phyloP scores from a whole-genome alignment of 92 coral and sea anemone species.

The Scolanthus callimorphus region DNA sequence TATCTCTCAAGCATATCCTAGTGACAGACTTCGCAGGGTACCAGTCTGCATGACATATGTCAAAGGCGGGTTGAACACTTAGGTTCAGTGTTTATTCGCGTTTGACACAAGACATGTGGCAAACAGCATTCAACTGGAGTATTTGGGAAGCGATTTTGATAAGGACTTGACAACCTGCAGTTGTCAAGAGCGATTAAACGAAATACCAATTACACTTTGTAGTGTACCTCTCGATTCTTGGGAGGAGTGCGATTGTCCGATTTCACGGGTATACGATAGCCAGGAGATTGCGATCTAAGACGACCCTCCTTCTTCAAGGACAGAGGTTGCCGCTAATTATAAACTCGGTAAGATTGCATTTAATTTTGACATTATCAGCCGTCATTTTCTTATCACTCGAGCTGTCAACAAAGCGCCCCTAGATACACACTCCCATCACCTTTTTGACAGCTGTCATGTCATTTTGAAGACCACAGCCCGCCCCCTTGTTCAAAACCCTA shows the following conservation, averaged over 20 bases:
- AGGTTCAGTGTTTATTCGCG: conserved; percentile 50
- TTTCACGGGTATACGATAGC: conserved; percentile 2
- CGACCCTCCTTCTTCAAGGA: no score
- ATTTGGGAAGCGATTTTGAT: conserved; percentile 22
- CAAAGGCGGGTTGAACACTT: conserved; percentile 22
- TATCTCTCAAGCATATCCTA: conserved; percentile 34
- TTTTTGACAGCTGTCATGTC: conserved; percentile 56
- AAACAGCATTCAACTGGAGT: conserved; percentile 4
- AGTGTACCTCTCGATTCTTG: no score
- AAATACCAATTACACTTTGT: conserved; percentile 28
- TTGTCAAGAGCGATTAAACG: conserved; percentile 36
- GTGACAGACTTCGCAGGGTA: conserved; percentile 8
- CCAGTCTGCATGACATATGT: conserved; percentile 28
- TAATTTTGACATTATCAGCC: conserved; percentile 8
- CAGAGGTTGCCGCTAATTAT: conserved; percentile 19
- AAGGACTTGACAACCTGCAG: conserved; percentile 19
- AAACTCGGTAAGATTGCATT: not conserved
- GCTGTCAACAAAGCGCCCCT: conserved; percentile 28
- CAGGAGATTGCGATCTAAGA: conserved; percentile 8
- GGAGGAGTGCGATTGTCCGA: not conserved
- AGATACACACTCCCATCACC: conserved; percentile 54
- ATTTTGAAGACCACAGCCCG: conserved; percentile 47
- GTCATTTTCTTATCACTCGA: conserved; percentile 15
- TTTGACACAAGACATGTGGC: conserved; percentile 53
- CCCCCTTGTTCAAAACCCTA: conserved; percentile 55